phyloP scores from a whole-genome alignment of 2,113 vertebrate genomes.

The Protomyctophum bolini region DNA sequence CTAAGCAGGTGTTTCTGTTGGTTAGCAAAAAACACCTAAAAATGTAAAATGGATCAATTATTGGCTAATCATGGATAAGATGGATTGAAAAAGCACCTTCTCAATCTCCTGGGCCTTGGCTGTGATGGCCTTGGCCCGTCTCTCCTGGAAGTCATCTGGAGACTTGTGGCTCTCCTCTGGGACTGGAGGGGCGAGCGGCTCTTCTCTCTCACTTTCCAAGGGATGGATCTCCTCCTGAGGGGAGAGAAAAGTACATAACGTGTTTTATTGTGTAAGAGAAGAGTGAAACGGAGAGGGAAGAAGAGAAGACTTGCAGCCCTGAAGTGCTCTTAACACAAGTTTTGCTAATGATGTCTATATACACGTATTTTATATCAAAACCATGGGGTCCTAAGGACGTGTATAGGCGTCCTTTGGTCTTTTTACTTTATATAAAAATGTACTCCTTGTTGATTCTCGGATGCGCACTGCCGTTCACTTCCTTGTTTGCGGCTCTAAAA shows the following conservation, averaged over 20 bases:
- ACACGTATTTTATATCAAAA: too few species aligned
- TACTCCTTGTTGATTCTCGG: too few species aligned
- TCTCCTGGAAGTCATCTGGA: conserved; percentile 79
- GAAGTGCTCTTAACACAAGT: neutral
- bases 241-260: conserved; percentile 17
- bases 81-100: conserved; percentile 77
- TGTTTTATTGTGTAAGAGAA: too few species aligned
- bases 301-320: neutral
- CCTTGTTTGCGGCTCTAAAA: too few species aligned
- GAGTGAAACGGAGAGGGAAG: neutral
- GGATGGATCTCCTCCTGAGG: conserved; percentile 81
- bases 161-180: conserved; percentile 74
- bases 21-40: neutral
- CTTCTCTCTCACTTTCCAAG: conserved; percentile 71
- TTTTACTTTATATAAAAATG: too few species aligned
- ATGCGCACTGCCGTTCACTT: too few species aligned
- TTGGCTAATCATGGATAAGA: neutral
- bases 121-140: conserved; percentile 87
- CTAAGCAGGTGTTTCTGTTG: too few species aligned
- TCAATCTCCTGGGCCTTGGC: conserved; percentile 94
- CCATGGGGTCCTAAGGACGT: too few species aligned
- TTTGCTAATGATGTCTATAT: neutral
- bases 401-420: too few species aligned
- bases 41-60: neutral
- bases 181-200: conserved; percentile 70